Evolutionary conservation across 2,888 invertebrate genomes (phyloP), one percentile per base, ranked within the genome.

Genomic region (Scaptomyza caliginosa): DNA sequence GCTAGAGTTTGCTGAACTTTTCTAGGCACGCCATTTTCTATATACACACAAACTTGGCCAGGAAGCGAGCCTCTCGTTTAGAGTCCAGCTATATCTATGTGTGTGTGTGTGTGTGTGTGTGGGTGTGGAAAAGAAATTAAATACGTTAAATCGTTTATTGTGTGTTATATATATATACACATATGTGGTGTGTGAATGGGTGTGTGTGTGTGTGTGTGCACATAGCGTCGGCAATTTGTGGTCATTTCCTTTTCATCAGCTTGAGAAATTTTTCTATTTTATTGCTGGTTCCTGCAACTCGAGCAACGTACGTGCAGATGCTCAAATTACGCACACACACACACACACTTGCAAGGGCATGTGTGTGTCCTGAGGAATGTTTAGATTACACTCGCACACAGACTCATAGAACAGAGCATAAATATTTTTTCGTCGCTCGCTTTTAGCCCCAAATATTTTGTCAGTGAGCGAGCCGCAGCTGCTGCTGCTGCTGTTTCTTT

Each of bases 191-290:
- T 24, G 13, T 30, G 30, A 21, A 32, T 51, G 26, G 42, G 40
- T 45, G 51, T 45, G 59, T 58, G 40, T 55, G 46, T 46, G 34
- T 50, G 42, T 45, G 58, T 58, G 72, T 30, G 65, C 60, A 48
- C 59, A 67, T 52, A 52, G 71, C 76, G 60, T 51, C 67, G 74
- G 71, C 78, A 88, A 85, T 85, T 85, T 88, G 85, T 81, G 85
- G 85, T 84, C 88, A 85, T 84, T 85, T 85, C 86, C 85, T 81
- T 84, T 84, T 80, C 83, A 84, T 86, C 83, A 82, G 79, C 74
- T 79, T 70, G 74, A 54, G 67, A 81, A 78, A 63, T 64, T 69
- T 72, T 68, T 63, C 59, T 57, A 52, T 65, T 68, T 65, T 59
- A 63, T 66, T 76, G 73, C 67, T 54, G 21, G 59, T 36, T 57